Base-by-base conservation (phyloP, 2,113 vertebrate genomes). In the Steatornis caripensis region DNA sequence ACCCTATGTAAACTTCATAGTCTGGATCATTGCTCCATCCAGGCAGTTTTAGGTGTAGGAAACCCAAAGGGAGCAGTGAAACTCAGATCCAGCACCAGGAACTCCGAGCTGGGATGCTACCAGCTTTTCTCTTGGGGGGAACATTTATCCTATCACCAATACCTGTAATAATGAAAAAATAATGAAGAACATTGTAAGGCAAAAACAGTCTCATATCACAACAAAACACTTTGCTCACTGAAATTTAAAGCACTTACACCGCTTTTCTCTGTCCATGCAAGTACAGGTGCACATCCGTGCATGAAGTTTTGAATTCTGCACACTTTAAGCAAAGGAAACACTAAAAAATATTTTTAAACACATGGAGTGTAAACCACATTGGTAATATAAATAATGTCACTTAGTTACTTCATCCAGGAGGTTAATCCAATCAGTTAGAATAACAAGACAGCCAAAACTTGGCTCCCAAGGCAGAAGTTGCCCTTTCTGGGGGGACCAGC, bases 21-120 rank as follows among this genome's bases (percentile, higher is more conserved):
- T 20, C 13, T 3, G 2, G 18, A 41, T 1, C 6, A 1, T 10
- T 0, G 0, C 24, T 83, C 48, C 32, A 29, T 29, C 41, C 4
- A 26, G 86, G 32, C 4, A 1, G 49, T 18, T 88, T 64, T 57
- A 61, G 22, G 27, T 37, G 22, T 27, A 37, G 48, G 62, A 94
- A 86, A 80, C 36, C 23, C 41, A 86, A 49, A 26, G 36, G 32
- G n/a, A n/a, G 6, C 69, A 75, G 43, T 30, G 48, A 82, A 95
- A 80, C 15, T 89, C 45, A 22, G 58, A 65, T 37, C 41, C 39
- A 51, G 20, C 45, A 77, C 17, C 32, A 79, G 43, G 30, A 89
- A 32, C n/a, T 53, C 30, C 4, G 0, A 57, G 36, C 61, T 1
- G 6, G 43, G 30, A 69, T 55, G 34, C 34, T 27, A 74, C n/a